Conservation (phyloP, 2,797 vertebrate genomes). For the Microctenopoma stevenorrisi region DNA sequence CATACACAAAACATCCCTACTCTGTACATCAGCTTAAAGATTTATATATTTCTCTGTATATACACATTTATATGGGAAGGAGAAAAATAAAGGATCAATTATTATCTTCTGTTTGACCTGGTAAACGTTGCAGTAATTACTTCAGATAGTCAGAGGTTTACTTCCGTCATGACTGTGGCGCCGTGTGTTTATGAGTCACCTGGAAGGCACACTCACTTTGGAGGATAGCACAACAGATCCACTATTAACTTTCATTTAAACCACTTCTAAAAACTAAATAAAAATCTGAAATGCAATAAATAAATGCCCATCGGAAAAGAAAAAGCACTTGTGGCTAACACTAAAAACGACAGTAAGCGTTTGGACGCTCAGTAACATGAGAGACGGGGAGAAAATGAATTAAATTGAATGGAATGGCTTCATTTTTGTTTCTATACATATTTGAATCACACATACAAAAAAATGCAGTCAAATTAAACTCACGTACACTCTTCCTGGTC, state of each 20-base stretch:
- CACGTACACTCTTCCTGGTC: slow-evolving; percentile 15
- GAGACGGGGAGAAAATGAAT: neutral
- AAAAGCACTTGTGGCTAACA: slow-evolving; percentile 72
- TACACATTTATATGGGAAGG: slow-evolving; percentile 71
- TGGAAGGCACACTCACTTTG: slow-evolving; percentile 69
- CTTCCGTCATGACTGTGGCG: slow-evolving; percentile 31
- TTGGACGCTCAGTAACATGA: slow-evolving; percentile 20
- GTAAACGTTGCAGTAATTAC: slow-evolving; percentile 53
- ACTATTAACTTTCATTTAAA: slow-evolving; percentile 17
- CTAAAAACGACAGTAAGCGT: slow-evolving; percentile 42
- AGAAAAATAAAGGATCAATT: slow-evolving; percentile 54
- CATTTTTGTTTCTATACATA: slow-evolving; percentile 6
- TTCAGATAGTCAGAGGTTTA: slow-evolving; percentile 17
- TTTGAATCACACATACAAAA: slow-evolving; percentile 31
- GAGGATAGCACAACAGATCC: slow-evolving; percentile 34
- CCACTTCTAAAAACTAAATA: slow-evolving; percentile 16
- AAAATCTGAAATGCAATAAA: slow-evolving; percentile 29
- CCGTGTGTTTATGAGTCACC: slow-evolving; percentile 50
- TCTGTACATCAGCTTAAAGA: slow-evolving; percentile 72
- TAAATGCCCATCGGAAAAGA: slow-evolving; percentile 27
- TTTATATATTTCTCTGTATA: slow-evolving; percentile 76
- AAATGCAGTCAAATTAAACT: slow-evolving; percentile 25
- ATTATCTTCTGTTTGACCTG: slow-evolving; percentile 40
- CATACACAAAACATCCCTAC: slow-evolving; percentile 50
- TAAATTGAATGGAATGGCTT: neutral